A percentile compares a stretch with the other conserved stretches of the same genome.
These are phyloP conservation scores for Campoletis raptor DNA, from an alignment of 2,888 invertebrate genomes.

Conservation along the genomic window DNA sequence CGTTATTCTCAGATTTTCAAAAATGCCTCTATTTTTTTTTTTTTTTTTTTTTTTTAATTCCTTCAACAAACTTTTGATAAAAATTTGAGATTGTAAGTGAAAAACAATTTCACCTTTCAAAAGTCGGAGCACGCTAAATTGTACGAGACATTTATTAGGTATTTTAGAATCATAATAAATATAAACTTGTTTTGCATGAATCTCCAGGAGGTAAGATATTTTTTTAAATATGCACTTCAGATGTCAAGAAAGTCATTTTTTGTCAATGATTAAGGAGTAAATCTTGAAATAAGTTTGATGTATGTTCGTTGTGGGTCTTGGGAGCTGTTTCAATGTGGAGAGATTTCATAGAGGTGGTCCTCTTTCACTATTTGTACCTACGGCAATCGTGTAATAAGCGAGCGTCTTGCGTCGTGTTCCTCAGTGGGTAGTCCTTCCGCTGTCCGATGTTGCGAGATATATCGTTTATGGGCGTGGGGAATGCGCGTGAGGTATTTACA, in stretches of 20 bases:
- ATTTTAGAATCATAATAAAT: neutral
- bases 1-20: neutral
- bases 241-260: slow-evolving; percentile 14
- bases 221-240: slow-evolving; percentile 16
- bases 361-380: slow-evolving; percentile 50
- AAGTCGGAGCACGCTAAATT: neutral
- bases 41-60: neutral
- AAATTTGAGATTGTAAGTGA: too few species aligned
- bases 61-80: neutral
- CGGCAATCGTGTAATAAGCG: slow-evolving; percentile 57
- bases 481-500: slow-evolving; percentile 71
- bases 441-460: slow-evolving; percentile 76
- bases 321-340: slow-evolving; percentile 27
- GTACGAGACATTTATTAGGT: neutral
- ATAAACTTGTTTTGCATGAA: neutral
- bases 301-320: slow-evolving; percentile 18
- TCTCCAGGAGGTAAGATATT: slow-evolving; percentile 4
- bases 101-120: neutral
- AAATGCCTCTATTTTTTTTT: neutral
- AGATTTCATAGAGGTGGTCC: slow-evolving; percentile 51
- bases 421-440: slow-evolving; percentile 75
- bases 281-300: slow-evolving; percentile 21
- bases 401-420: slow-evolving; percentile 68
- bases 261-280: neutral
- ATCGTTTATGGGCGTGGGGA: slow-evolving; percentile 77